These are phyloP conservation scores for Drosophila suboccidentalis DNA, from an alignment of 2,888 invertebrate species.

Conservation along the genomic window DNA sequence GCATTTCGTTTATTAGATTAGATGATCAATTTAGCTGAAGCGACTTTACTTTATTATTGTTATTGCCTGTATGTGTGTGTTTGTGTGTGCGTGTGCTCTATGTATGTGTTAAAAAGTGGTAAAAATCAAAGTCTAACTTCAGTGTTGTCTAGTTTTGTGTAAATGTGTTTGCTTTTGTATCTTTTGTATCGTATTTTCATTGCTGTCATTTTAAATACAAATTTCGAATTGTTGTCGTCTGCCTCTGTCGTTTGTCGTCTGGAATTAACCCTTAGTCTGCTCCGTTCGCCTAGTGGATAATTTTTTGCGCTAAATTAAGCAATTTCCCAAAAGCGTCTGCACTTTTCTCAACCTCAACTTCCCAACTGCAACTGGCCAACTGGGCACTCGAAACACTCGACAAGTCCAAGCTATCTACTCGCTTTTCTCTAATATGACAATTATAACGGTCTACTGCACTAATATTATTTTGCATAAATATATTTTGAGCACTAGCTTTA, in stretches of 20 bases:
- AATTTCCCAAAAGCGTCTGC: constrained; percentile 65
- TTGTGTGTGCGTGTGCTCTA: constrained; percentile 6
- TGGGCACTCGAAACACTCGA: constrained; percentile 27
- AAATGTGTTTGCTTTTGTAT: constrained; percentile 3
- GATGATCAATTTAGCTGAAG: constrained; percentile 10
- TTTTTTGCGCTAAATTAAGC: constrained; percentile 79
- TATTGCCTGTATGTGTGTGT: constrained; percentile 6
- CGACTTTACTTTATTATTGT: constrained; percentile 1
- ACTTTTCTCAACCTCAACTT: constrained; percentile 25
- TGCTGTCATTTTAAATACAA: constrained; percentile 14
- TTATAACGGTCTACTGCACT: constrained; percentile 80
- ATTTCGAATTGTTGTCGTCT: constrained; percentile 20
- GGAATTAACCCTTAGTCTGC: constrained; percentile 25
- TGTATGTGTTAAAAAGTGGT: constrained; percentile 7
- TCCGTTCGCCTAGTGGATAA: constrained; percentile 56
- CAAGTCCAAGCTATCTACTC: constrained; percentile 29
- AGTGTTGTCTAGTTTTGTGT: constrained; percentile 15
- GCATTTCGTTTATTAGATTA: constrained; percentile 32
- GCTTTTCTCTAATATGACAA: constrained; percentile 66
- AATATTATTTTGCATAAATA: constrained; percentile 76
- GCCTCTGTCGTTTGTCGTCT: constrained; percentile 19
- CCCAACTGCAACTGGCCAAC: constrained; percentile 35
- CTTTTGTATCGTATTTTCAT: constrained; percentile 14
- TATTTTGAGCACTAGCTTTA: constrained; percentile 42
- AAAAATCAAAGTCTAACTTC: constrained; percentile 12